These are phyloP conservation scores for Drosophila sp. DNA, from an alignment of 1,140 invertebrate species.

Conservation along the genomic window DNA sequence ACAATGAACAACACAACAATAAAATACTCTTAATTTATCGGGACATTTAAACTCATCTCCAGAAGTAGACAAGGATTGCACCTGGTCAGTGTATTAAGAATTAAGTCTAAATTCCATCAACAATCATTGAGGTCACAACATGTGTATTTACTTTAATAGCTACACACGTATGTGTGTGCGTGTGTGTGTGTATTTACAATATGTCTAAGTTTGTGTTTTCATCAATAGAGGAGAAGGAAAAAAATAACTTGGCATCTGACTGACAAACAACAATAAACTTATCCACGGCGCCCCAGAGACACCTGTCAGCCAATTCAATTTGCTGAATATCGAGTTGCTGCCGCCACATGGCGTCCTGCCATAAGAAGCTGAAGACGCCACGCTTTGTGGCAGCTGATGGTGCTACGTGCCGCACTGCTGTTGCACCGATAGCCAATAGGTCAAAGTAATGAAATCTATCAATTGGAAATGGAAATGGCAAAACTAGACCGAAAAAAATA, in stretches of 20 bases:
- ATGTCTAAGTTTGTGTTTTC: neutral
- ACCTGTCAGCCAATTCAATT: constrained; percentile 67
- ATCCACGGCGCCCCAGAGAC: constrained; percentile 47
- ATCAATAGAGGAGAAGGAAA: neutral
- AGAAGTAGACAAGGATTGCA: too few relatives aligned
- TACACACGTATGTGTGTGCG: neutral
- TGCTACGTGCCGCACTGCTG: constrained; percentile 23
- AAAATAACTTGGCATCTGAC: constrained; percentile 28
- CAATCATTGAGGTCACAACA: constrained; percentile 1
- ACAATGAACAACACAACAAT: too few relatives aligned
- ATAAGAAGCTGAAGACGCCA: constrained; percentile 1
- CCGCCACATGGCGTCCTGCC: constrained; percentile 9
- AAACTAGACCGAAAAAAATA: too few relatives aligned
- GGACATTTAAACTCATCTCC: too few relatives aligned
- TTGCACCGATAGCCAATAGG: constrained; percentile 17
- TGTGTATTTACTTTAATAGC: neutral
- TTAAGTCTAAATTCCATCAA: too few relatives aligned
- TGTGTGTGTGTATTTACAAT: neutral
- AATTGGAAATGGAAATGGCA: constrained; percentile 19
- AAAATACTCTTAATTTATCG: too few relatives aligned
- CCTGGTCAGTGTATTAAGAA: too few relatives aligned
- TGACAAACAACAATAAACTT: constrained; percentile 26
- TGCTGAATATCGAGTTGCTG: constrained; percentile 46
- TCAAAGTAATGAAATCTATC: constrained; percentile 37
- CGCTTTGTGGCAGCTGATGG: constrained; percentile 13